These are phyloP conservation scores for Parapristionchus giblindavisi DNA, from an alignment of 2,888 invertebrate genomes.

Conservation along the genomic window DNA sequence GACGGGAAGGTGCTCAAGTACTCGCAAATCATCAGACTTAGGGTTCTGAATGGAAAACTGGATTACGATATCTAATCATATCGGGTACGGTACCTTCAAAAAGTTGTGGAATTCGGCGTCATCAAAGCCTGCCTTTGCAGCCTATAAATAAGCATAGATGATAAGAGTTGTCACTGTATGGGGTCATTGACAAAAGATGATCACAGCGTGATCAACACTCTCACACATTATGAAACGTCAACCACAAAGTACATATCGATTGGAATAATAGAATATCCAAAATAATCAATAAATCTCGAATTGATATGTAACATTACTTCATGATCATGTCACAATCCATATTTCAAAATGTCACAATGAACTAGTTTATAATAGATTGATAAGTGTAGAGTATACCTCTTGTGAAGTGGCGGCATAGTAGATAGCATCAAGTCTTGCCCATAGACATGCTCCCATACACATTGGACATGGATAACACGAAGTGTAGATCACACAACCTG, in stretches of 20 bases:
- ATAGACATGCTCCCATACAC: conserved; percentile 66
- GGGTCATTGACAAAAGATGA: too few species aligned
- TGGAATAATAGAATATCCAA: too few species aligned
- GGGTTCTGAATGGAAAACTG: conserved; percentile 44
- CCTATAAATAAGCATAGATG: conserved; percentile 44
- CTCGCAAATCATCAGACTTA: conserved; percentile 47
- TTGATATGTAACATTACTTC: too few species aligned
- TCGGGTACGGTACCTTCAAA: conserved; percentile 44
- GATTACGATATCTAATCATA: background rate
- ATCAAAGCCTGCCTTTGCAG: conserved; percentile 62
- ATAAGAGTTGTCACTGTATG: too few species aligned
- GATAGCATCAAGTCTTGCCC: conserved; percentile 63
- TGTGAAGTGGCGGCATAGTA: conserved; percentile 65
- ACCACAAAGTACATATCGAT: too few species aligned
- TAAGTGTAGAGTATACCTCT: conserved; percentile 45
- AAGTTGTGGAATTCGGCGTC: conserved; percentile 65
- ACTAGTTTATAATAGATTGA: too few species aligned
- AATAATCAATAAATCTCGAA: too few species aligned
- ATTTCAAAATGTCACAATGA: too few species aligned
- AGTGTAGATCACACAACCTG: conserved; percentile 63
- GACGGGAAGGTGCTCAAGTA: conserved; percentile 53
- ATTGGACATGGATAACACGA: conserved; percentile 67
- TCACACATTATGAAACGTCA: too few species aligned
- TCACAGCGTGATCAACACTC: too few species aligned
- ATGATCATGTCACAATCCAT: too few species aligned